Base-by-base conservation (phyloP, 30 jellyfish, hydroid and myxozoan genomes). In the Hydractinia symbiolongicarpus region DNA sequence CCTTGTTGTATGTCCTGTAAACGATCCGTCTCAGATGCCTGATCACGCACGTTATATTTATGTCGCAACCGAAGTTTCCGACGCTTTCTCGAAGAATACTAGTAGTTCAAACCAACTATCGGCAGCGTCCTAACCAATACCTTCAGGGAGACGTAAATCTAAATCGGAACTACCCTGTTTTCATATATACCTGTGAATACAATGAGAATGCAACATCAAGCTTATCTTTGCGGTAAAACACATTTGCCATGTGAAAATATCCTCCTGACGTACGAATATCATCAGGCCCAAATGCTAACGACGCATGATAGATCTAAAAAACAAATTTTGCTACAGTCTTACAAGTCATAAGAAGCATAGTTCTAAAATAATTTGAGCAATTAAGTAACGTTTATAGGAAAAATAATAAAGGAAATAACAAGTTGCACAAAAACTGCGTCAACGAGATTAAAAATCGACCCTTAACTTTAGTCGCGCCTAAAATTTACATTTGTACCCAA, bases 191-290 rank as follows among this genome's bases (percentile, higher is more conserved):
- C 90, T 93, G 95, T 3, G 87, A 57, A 61, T 87, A 93, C 15
- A 93, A 73, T 5, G 98, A 93, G 78, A 87, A 93, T 2, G 96
- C 96, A 17, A 82, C 89, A 30, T 88, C 99, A n/a, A 88, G 81
- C 55, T 93, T 79, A 69, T 87, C 88, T 67, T 88, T 96, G n/a
- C 86, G 61, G 94, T 74, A 80, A 72, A 93, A 93, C 7, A 93
- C 94, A 72, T 93, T 88, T 13, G 98, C 98, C 98, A 93, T 93
- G 78, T 94, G 95, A 73, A 84, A 88, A 73, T 94, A 94, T 40
- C 99, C 99, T 53, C 96, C 99, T 6, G 99, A 88, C 14, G 99
- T 94, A 9, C 84, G 83, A 56, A 94, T 83, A 79, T 82, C 83
- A 89, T 94, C 91, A 50, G 96, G 77, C 7, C 99, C 97, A 74